These are phyloP conservation scores for Sthenelais limicola DNA, from an alignment of 2,888 invertebrate genomes.

Conservation along the genomic window DNA sequence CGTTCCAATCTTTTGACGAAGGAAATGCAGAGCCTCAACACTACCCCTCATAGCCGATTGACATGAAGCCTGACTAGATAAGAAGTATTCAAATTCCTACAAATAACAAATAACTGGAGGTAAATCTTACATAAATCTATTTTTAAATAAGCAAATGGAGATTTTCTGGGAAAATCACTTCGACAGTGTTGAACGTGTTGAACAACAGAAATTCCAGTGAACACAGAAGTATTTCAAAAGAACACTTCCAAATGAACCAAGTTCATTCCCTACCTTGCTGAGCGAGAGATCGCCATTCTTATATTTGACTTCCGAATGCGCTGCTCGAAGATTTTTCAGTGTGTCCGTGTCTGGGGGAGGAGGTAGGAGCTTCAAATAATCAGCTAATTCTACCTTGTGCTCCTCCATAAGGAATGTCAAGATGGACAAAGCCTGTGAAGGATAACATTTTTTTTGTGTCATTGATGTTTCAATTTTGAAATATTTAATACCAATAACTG, in stretches of 20 bases:
- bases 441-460: neutral
- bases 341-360: slow-evolving; percentile 59
- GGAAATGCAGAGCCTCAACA: slow-evolving; percentile 55
- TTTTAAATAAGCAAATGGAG: too few species aligned
- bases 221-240: too few species aligned
- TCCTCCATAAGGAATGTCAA: slow-evolving; percentile 55
- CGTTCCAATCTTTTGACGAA: slow-evolving; percentile 46
- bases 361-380: slow-evolving; percentile 57
- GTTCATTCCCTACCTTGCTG: slow-evolving; percentile 37
- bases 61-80: too few species aligned
- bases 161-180: too few species aligned
- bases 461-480: too few species aligned
- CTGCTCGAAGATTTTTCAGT: slow-evolving; percentile 46
- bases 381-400: slow-evolving; percentile 51
- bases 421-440: neutral
- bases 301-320: slow-evolving; percentile 57
- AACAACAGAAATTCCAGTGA: too few species aligned
- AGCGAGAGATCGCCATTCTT: slow-evolving; percentile 52
- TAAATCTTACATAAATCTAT: too few species aligned
- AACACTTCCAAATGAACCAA: neutral
- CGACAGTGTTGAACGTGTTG: too few species aligned
- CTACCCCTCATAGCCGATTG: too few species aligned
- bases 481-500: too few species aligned
- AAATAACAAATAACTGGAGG: too few species aligned
- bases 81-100: too few species aligned